A percentile compares a stretch with the other conserved stretches of the same genome.
phyloP scores from a whole-genome alignment of 2,797 vertebrate species.

The Chrosomus eos region DNA sequence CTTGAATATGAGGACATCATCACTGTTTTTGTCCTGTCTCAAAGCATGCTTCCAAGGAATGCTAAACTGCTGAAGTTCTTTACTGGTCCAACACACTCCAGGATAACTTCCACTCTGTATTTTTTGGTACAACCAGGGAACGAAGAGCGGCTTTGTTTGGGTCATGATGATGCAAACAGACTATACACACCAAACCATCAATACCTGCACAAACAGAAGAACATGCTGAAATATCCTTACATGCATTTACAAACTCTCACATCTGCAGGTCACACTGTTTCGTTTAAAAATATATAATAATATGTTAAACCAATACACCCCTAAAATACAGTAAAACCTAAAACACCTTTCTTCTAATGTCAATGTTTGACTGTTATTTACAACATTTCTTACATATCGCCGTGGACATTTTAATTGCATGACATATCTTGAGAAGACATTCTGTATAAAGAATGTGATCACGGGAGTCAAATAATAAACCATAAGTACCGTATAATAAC shows the following conservation, averaged over 20 bases:
- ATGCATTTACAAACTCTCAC: neutral
- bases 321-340: neutral
- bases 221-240: neutral
- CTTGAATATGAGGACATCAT: constrained; percentile 86
- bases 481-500: neutral
- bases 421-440: neutral
- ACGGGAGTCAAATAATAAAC: neutral
- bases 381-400: neutral
- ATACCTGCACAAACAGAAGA: constrained; percentile 2
- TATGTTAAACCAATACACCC: neutral
- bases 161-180: constrained; percentile 74
- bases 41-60: constrained; percentile 89
- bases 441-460: neutral
- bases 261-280: too few species aligned
- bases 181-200: neutral
- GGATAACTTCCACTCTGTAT: constrained; percentile 78
- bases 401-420: neutral
- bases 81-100: constrained; percentile 83
- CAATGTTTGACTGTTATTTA: neutral
- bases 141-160: constrained; percentile 79
- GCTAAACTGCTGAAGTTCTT: constrained; percentile 75
- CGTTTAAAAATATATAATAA: neutral
- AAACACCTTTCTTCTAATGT: neutral
- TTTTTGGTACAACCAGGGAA: constrained; percentile 82
- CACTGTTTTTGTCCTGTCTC: constrained; percentile 80